A percentile compares a stretch with the other conserved stretches of the same genome.
Evolutionary conservation across 1,140 invertebrate genomes (phyloP).

Genomic region (Hyles euphorbiae): DNA sequence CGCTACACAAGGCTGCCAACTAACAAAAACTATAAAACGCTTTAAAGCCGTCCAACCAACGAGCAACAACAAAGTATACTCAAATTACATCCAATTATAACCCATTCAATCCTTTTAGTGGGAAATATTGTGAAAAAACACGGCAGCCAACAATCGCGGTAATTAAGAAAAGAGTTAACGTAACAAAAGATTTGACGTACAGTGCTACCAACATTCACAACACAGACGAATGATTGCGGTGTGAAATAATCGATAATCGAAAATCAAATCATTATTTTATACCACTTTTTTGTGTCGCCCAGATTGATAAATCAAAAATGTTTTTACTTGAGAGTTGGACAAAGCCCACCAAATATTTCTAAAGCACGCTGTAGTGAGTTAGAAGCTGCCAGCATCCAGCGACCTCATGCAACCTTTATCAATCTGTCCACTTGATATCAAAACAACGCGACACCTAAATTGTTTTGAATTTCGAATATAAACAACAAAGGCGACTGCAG

Average conservation of each 20-base stretch:
- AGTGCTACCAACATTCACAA: slow-evolving; percentile 56
- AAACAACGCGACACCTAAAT: too few species aligned
- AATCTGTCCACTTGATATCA: too few species aligned
- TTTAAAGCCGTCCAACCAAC: slow-evolving; percentile 48
- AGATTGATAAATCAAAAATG: slow-evolving; percentile 21
- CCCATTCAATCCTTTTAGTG: slow-evolving; percentile 67
- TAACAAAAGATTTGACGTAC: slow-evolving; percentile 61
- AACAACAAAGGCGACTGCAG: too few species aligned
- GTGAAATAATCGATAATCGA: neutral
- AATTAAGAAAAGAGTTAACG: slow-evolving; percentile 61
- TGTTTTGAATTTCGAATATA: too few species aligned
- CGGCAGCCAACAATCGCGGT: slow-evolving; percentile 56
- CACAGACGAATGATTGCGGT: slow-evolving; percentile 34
- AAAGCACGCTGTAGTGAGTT: too few species aligned
- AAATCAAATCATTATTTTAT: neutral
- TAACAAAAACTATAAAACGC: slow-evolving; percentile 47
- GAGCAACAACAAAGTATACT: slow-evolving; percentile 61
- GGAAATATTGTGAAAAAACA: slow-evolving; percentile 53
- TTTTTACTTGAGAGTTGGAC: too few species aligned
- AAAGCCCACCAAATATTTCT: too few species aligned
- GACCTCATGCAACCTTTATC: too few species aligned
- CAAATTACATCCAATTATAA: slow-evolving; percentile 73
- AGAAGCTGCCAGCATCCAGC: too few species aligned
- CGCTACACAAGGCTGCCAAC: slow-evolving; percentile 31
- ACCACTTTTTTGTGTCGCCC: too few species aligned